A percentile compares a stretch with the other conserved stretches of the same genome.
Evolutionary conservation across 2,888 invertebrate species (phyloP).

Genomic region (Saturnia japonica): DNA sequence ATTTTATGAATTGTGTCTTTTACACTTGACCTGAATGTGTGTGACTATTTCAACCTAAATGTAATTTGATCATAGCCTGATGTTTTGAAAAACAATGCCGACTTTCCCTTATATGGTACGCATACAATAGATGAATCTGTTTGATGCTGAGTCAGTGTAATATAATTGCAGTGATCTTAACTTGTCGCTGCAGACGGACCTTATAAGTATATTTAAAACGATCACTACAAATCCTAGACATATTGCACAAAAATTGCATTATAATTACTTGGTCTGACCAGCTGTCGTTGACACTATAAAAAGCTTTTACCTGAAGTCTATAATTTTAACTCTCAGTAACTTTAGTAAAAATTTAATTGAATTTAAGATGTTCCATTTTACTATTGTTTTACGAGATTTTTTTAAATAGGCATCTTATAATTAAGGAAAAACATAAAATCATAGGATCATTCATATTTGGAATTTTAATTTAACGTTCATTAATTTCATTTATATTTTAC

Average conservation of each 20-base stretch:
- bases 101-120: slow-evolving; percentile 34
- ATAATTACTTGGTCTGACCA: background rate
- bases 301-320: background rate
- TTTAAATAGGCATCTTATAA: no score
- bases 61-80: slow-evolving; percentile 25
- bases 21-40: slow-evolving; percentile 21
- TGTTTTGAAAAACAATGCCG: slow-evolving; percentile 34
- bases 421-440: no score
- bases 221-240: background rate
- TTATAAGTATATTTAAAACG: slow-evolving; percentile 25
- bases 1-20: background rate
- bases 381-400: no score
- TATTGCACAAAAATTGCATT: slow-evolving; percentile 9
- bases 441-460: no score
- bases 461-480: no score
- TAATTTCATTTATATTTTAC: no score
- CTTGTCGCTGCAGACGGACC: slow-evolving; percentile 39
- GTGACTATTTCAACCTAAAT: slow-evolving; percentile 29
- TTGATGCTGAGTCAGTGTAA: slow-evolving; percentile 36
- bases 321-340: no score
- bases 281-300: background rate
- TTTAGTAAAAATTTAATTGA: no score
- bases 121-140: slow-evolving; percentile 39
- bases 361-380: no score
- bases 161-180: slow-evolving; percentile 64